phyloP scores from a whole-genome alignment of 2,888 invertebrate genomes.

The Dolichomitus sp. region DNA sequence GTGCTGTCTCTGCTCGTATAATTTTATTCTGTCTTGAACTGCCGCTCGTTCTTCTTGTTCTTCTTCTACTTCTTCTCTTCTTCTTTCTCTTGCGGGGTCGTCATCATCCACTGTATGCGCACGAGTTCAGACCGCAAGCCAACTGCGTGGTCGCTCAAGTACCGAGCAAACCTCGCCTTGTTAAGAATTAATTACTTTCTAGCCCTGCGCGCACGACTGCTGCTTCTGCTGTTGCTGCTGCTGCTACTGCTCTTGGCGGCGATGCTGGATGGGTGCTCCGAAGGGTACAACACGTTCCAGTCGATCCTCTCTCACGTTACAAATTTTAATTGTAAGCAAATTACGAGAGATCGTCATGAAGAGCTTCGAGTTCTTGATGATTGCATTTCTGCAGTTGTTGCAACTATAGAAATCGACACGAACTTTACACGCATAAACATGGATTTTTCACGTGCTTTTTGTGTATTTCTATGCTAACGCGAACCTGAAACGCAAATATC shows the following conservation, averaged over 20 bases:
- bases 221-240: conserved; percentile 39
- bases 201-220: conserved; percentile 68
- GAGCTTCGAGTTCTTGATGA: not conserved
- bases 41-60: not conserved
- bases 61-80: conserved; percentile 51
- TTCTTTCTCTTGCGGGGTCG: conserved; percentile 41
- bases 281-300: conserved; percentile 38
- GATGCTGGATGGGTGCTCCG: conserved; percentile 32
- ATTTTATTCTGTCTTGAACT: conserved; percentile 40
- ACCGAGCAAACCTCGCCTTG: conserved; percentile 76
- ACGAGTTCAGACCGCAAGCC: conserved; percentile 64
- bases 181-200: conserved; percentile 80
- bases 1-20: conserved; percentile 7
- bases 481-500: too few species aligned
- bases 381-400: not conserved
- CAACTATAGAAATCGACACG: too few species aligned
- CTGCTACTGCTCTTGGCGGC: conserved; percentile 1
- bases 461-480: too few species aligned
- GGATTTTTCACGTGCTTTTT: too few species aligned
- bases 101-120: conserved; percentile 48
- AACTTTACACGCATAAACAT: too few species aligned
- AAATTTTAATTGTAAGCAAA: conserved; percentile 74
- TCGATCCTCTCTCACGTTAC: conserved; percentile 55
- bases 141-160: conserved; percentile 74
- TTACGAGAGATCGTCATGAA: conserved; percentile 38